Evolutionary conservation across 53 echinoderm and acorn worm genomes (phyloP).

Genomic region (Astropecten irregularis): DNA sequence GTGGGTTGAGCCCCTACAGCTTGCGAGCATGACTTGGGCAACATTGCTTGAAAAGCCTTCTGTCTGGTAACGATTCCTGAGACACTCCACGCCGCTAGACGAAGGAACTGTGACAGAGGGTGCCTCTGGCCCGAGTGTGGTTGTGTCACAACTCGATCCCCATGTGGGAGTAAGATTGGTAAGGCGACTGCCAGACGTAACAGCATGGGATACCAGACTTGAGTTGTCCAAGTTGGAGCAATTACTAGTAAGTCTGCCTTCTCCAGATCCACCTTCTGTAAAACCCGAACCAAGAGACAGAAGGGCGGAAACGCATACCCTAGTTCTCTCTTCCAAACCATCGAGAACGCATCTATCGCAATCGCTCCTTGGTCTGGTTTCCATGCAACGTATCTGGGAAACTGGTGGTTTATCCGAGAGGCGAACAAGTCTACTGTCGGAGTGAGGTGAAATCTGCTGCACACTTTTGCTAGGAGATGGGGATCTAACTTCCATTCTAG

Average conservation of each 20-base stretch:
- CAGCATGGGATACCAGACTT: slow-evolving; percentile 58
- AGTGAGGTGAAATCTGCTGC: neutral
- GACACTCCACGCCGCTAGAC: slow-evolving; percentile 54
- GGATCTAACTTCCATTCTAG: slow-evolving; percentile 65
- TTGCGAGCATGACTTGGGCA: slow-evolving; percentile 56
- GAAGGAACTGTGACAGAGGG: slow-evolving; percentile 19
- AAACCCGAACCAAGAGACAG: slow-evolving; percentile 32
- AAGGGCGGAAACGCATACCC: slow-evolving; percentile 73
- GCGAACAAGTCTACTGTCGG: slow-evolving; percentile 70
- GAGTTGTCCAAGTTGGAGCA: slow-evolving; percentile 56
- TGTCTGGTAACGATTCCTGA: slow-evolving; percentile 37
- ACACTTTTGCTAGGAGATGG: slow-evolving; percentile 32
- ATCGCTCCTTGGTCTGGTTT: slow-evolving; percentile 63
- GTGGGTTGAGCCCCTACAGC: slow-evolving; percentile 44
- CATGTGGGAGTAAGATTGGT: slow-evolving; percentile 56
- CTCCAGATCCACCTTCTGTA: slow-evolving; percentile 38
- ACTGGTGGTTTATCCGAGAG: slow-evolving; percentile 57
- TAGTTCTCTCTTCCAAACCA: slow-evolving; percentile 37
- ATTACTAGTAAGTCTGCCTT: slow-evolving; percentile 38
- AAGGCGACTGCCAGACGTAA: slow-evolving; percentile 30
- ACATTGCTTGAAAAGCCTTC: slow-evolving; percentile 48
- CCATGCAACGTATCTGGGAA: slow-evolving; percentile 62
- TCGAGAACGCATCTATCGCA: slow-evolving; percentile 64
- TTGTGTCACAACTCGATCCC: neutral
- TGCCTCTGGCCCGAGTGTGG: slow-evolving; percentile 43